phyloP scores from a whole-genome alignment of 2,113 vertebrate genomes.

The Rallus limicola region DNA sequence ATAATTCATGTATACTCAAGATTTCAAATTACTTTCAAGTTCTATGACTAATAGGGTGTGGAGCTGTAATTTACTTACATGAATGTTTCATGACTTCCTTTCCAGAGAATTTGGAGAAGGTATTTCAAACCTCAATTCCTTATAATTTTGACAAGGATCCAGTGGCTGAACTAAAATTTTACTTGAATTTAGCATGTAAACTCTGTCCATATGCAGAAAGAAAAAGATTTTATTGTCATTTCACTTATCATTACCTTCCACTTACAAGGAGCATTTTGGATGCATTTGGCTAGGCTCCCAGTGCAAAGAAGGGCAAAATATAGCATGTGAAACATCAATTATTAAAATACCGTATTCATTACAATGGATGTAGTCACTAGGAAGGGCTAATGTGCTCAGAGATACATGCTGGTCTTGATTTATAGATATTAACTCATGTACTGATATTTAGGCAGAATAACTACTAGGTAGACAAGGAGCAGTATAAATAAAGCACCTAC shows the following conservation, averaged over 20 bases:
- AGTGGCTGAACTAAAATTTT: not conserved
- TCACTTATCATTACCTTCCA: not conserved
- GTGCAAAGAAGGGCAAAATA: slow-evolving; percentile 25
- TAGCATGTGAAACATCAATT: slow-evolving; percentile 22
- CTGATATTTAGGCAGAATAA: slow-evolving; percentile 25
- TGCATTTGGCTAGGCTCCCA: not conserved
- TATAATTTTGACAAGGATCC: not conserved
- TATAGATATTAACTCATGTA: slow-evolving; percentile 9
- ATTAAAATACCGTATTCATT: slow-evolving; percentile 36
- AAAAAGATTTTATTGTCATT: not conserved
- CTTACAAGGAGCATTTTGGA: not conserved
- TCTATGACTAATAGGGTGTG: slow-evolving; percentile 46
- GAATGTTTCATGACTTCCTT: slow-evolving; percentile 63
- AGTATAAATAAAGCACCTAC: not conserved
- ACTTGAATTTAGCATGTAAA: not conserved
- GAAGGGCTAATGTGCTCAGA: not conserved
- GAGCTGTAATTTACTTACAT: slow-evolving; percentile 21
- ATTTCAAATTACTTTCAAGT: slow-evolving; percentile 55
- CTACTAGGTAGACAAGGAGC: not conserved
- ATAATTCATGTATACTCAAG: slow-evolving; percentile 43
- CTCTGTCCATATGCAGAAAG: not conserved
- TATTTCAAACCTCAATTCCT: not conserved
- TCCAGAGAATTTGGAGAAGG: slow-evolving; percentile 11
- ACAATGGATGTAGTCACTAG: not conserved
- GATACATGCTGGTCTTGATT: not conserved